Percentiles rank a stretch among this genome's conserved stretches.
These are phyloP conservation scores for Hestina assimilis DNA, from an alignment of 1,140 invertebrate genomes.

Conservation along the genomic window DNA sequence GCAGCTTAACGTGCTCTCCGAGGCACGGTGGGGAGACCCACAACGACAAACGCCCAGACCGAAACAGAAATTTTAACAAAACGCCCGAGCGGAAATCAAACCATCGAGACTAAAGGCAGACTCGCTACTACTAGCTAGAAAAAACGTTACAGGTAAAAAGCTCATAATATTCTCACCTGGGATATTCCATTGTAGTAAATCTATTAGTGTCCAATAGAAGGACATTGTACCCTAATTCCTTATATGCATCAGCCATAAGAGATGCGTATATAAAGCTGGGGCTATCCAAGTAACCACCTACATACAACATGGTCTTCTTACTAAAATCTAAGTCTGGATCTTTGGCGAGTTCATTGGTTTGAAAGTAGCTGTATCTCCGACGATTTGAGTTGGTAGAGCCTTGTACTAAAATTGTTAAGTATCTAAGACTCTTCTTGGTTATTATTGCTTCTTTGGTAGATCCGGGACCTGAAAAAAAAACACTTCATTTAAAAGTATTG, in stretches of 20 bases:
- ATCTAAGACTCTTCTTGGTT: constrained; percentile 41
- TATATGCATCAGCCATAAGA: constrained; percentile 29
- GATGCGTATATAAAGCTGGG: constrained; percentile 37
- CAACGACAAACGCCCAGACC: no score
- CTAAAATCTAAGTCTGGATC: constrained; percentile 48
- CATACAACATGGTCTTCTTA: constrained; percentile 47
- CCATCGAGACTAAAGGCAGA: no score
- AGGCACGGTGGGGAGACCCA: no score
- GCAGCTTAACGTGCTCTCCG: no score
- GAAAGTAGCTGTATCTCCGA: constrained; percentile 48
- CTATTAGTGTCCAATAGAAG: constrained; percentile 47
- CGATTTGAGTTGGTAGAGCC: constrained; percentile 10
- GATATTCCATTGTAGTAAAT: constrained; percentile 50
- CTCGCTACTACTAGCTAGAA: no score
- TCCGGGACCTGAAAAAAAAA: constrained; percentile 54
- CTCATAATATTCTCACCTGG: constrained; percentile 38
- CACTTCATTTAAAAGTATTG: not conserved
- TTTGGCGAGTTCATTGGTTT: constrained; percentile 46
- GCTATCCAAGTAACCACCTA: constrained; percentile 51
- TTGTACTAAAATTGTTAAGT: constrained; percentile 36
- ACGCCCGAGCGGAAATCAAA: no score
- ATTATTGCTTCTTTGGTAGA: constrained; percentile 44
- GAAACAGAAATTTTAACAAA: no score
- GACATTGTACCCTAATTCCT: constrained; percentile 46
- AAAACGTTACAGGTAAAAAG: not conserved